phyloP scores from a whole-genome alignment of 2,888 invertebrate species.

The Hedya salicella region DNA sequence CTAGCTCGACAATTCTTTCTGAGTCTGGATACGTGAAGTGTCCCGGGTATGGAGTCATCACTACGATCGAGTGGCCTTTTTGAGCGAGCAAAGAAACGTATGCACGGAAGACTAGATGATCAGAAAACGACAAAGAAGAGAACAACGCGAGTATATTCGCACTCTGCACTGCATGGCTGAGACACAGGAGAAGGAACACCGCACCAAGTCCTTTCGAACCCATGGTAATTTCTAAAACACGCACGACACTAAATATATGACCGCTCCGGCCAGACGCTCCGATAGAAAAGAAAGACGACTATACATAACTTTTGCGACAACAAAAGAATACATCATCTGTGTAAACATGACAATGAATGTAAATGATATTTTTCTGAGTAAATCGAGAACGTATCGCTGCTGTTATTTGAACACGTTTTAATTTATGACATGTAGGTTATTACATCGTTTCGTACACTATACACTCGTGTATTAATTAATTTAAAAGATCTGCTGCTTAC shows the following conservation, averaged over 20 bases:
- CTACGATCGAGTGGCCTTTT: slow-evolving; percentile 68
- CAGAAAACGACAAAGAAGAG: slow-evolving; percentile 74
- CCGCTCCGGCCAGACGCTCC: slow-evolving; percentile 47
- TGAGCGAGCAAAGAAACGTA: slow-evolving; percentile 69
- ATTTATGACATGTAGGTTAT: slow-evolving; percentile 18
- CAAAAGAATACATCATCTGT: slow-evolving; percentile 53
- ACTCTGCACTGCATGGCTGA: slow-evolving; percentile 54
- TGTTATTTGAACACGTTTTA: slow-evolving; percentile 22
- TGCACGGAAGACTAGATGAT: slow-evolving; percentile 72
- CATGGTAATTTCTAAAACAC: slow-evolving; percentile 52
- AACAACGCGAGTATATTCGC: slow-evolving; percentile 73
- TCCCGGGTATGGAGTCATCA: slow-evolving; percentile 79
- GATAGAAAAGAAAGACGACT: slow-evolving; percentile 49
- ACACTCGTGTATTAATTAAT: neutral
- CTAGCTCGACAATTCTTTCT: slow-evolving; percentile 71
- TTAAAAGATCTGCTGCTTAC: neutral
- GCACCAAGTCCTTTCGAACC: slow-evolving; percentile 49
- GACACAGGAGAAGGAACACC: slow-evolving; percentile 53
- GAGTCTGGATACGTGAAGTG: slow-evolving; percentile 67
- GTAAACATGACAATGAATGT: slow-evolving; percentile 55
- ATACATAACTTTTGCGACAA: slow-evolving; percentile 6
- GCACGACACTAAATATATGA: slow-evolving; percentile 48
- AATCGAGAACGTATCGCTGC: slow-evolving; percentile 1
- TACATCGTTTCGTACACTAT: neutral
- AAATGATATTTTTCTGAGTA: slow-evolving; percentile 45